These are phyloP conservation scores for Caenorhabditis panamensis DNA, from an alignment of 2,888 invertebrate species.

Conservation along the genomic window DNA sequence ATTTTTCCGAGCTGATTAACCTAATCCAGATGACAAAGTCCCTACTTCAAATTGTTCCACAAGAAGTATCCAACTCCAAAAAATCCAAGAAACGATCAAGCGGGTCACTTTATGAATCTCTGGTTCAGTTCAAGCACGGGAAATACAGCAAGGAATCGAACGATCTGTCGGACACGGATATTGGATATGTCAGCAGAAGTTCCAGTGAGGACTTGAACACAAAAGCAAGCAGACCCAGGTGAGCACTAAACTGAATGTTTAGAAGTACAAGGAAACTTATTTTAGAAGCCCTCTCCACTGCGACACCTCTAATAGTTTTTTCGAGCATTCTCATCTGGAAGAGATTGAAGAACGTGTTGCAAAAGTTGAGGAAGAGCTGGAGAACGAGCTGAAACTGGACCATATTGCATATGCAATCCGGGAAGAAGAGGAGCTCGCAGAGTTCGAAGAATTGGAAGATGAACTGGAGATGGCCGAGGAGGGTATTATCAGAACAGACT, in stretches of 20 bases:
- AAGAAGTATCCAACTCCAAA: conserved; percentile 23
- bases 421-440: conserved; percentile 65
- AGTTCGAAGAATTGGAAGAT: conserved; percentile 70
- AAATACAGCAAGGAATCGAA: conserved; percentile 62
- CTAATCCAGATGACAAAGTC: conserved; percentile 30
- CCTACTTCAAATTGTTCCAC: conserved; percentile 3
- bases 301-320: conserved; percentile 38
- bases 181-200: conserved; percentile 70
- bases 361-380: conserved; percentile 44
- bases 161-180: conserved; percentile 66
- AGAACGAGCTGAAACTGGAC: conserved; percentile 45
- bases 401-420: conserved; percentile 56
- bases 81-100: conserved; percentile 36
- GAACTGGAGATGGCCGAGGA: conserved; percentile 66
- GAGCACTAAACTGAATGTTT: not conserved
- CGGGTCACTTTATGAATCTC: conserved; percentile 55
- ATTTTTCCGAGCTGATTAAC: conserved; percentile 55
- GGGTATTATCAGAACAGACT: conserved; percentile 66
- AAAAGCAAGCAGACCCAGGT: conserved; percentile 50
- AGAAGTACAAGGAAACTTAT: not conserved
- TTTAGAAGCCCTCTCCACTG: conserved; percentile 41
- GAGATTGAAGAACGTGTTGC: conserved; percentile 40
- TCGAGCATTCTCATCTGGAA: conserved; percentile 36
- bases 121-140: conserved; percentile 61
- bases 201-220: conserved; percentile 70